Evolutionary conservation across 2,797 vertebrate species (phyloP), one percentile per base, ranked within the genome.

Genomic region (Phrynocephalus guinanensis): DNA sequence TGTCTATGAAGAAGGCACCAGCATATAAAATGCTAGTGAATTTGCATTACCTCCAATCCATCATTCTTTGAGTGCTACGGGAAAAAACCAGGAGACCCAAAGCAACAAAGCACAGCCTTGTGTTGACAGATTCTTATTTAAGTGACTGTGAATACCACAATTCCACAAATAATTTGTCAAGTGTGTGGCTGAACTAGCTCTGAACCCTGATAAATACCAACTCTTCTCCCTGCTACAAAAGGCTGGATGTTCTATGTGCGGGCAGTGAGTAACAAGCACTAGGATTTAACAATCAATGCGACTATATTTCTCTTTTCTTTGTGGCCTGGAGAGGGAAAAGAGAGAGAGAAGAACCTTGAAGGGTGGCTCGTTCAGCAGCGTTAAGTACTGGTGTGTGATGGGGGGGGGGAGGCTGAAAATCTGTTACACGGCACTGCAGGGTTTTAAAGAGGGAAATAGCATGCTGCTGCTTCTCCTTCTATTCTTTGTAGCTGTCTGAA

Each of bases 61-160:
- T 99, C 98, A 99, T 98, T 96, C 97, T 97, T 96, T 92, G 96
- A 97, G 97, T 97, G 96, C 94, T 92, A 96, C 28, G 16, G 30
- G 1, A 77, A 60, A 95, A 82, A 50, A 15, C 95, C 95, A 96
- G 94, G 94, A 97, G 97, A 97, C 97, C 97, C 96, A 95, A 96
- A 94, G 96, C 97, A 97, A 97, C 94, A 96, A 97, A 96, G 97
- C 96, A 93, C 96, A 97, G 97, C 97, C 97, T 96, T 97, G 96
- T 96, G 97, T 97, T 98, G 98, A 99, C 98, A 98, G 98, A 99
- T 99, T 98, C 98, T 98, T 98, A 98, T 99, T 99, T 99, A 99
- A 99, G 98, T 99, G 98, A 99, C 98, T 99, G 98, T 98, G 98
- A 99, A 99, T 99, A 98, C 98, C 98, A 99, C 98, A 98, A 98